A percentile compares a stretch with the other conserved stretches of the same genome.
These are phyloP conservation scores for Callaeas wilsoni DNA, from an alignment of 2,113 vertebrate species.

Conservation along the genomic window DNA sequence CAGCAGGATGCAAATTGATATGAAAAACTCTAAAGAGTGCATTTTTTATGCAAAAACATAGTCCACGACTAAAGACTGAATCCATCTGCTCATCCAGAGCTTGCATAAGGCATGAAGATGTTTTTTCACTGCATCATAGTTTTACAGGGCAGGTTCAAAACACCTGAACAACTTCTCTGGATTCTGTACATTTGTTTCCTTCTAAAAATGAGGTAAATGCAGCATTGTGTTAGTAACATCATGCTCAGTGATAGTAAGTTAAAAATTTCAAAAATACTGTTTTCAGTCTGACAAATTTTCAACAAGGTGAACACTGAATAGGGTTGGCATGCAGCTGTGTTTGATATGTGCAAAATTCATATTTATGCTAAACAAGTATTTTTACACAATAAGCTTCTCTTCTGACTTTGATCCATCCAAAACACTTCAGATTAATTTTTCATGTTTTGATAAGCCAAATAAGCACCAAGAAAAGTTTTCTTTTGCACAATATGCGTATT, in stretches of 20 bases:
- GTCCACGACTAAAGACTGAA: not conserved
- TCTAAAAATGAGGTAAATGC: conserved; percentile 3
- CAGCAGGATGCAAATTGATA: not conserved
- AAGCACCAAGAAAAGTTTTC: not conserved
- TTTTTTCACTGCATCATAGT: not conserved
- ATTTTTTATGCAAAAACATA: not conserved
- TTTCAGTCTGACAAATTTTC: not conserved
- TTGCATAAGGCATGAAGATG: not conserved
- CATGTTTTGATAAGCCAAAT: not conserved
- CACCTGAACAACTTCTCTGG: not conserved
- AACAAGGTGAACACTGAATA: not conserved
- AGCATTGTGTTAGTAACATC: not conserved
- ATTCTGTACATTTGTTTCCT: not conserved
- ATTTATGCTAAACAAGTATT: not conserved
- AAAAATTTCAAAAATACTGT: not conserved
- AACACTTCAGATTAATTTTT: not conserved
- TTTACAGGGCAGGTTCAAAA: not conserved
- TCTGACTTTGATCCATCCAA: not conserved
- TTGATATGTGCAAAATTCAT: not conserved
- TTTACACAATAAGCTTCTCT: not conserved
- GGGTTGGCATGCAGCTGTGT: not conserved
- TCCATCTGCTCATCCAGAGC: not conserved
- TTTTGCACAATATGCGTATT: not conserved
- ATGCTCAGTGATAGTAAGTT: not conserved
- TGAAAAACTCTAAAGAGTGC: not conserved